Evolutionary conservation across 2,888 invertebrate genomes (phyloP).

Genomic region (Rhopalosiphum nymphaeae): DNA sequence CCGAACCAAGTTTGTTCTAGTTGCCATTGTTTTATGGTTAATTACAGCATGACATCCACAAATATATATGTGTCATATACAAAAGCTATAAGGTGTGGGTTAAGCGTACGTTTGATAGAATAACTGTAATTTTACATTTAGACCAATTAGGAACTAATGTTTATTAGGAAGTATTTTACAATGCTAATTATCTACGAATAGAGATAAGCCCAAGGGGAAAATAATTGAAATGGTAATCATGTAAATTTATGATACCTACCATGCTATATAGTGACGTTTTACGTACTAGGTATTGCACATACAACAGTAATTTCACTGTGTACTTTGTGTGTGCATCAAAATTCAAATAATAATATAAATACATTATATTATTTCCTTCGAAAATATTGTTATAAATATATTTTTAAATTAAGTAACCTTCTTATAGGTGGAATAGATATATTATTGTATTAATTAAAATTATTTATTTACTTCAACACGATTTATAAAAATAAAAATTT

Average conservation of each 20-base stretch:
- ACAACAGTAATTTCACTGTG: not conserved
- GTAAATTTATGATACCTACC: slow-evolving; percentile 20
- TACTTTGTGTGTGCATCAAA: slow-evolving; percentile 29
- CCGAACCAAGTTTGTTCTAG: not conserved
- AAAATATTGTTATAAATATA: too few relatives aligned
- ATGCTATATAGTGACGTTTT: not conserved
- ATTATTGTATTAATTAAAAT: not conserved
- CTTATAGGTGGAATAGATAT: not conserved
- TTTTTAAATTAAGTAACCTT: not conserved
- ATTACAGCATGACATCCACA: slow-evolving; percentile 25
- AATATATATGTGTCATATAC: not conserved
- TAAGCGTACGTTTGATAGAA: slow-evolving; percentile 29
- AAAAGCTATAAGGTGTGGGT: slow-evolving; percentile 35
- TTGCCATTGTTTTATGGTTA: slow-evolving; percentile 12
- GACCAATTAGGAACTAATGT: slow-evolving; percentile 23
- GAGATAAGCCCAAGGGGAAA: slow-evolving; percentile 52
- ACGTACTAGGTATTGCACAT: not conserved
- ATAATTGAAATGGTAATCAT: slow-evolving; percentile 49
- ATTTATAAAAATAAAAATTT: not conserved
- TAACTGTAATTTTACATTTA: slow-evolving; percentile 32
- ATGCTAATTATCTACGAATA: slow-evolving; percentile 36
- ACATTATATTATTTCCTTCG: not conserved
- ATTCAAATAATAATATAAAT: not conserved
- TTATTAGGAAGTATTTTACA: slow-evolving; percentile 43
- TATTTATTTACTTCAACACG: not conserved